Base-by-base conservation (phyloP, 1,140 invertebrate species). In the Macrosteles quadrilineatus region DNA sequence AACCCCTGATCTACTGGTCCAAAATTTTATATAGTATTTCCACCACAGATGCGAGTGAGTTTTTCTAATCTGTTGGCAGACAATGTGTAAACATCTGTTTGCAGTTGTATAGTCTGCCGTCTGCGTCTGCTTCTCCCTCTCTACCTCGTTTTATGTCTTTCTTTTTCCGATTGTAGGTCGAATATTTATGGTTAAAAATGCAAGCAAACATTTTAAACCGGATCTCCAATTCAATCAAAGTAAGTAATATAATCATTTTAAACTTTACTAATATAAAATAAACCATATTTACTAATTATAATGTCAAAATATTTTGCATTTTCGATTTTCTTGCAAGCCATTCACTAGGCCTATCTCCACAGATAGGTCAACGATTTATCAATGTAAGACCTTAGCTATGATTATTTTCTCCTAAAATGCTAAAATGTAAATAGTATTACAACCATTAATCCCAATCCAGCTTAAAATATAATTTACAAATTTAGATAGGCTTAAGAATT, bases 181-280 rank as follows among this genome's bases (percentile, higher is more conserved):
- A 27, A 27, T n/a, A 11, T 59, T 59, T 4, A 36, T 59, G 55
- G 32, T 66, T 29, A 78, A 71, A 25, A 67, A 83, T 83, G 82
- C 82, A 83, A 75, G 79, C 78, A 23, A 82, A 77, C 62, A 62
- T 83, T 31, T 81, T 79, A 76, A 82, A 75, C 69, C 74, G 80
- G 25, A 75, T 83, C 65, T 78, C 80, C 21, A 77, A 73, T 36
- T 76, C 78, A 64, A 69, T 83, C 55, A 83, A 78, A 77, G 82
- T 83, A 73, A 80, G 77, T 73, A 6, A 55, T 27, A 11, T 50
- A 50, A 17, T 21, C 14, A 50, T 11, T 65, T 71, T 40, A 19
- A 29, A 31, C 53, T 71, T 57, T 63, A 53, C 43, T 53, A 40
- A 36, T 53, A 30, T 32, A 31, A 14, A 27, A 4, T 57, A 27